A percentile compares a stretch with the other conserved stretches of the same genome.
Conservation (phyloP, 2,888 invertebrate species). For the Zaprionus obscuricornis region DNA sequence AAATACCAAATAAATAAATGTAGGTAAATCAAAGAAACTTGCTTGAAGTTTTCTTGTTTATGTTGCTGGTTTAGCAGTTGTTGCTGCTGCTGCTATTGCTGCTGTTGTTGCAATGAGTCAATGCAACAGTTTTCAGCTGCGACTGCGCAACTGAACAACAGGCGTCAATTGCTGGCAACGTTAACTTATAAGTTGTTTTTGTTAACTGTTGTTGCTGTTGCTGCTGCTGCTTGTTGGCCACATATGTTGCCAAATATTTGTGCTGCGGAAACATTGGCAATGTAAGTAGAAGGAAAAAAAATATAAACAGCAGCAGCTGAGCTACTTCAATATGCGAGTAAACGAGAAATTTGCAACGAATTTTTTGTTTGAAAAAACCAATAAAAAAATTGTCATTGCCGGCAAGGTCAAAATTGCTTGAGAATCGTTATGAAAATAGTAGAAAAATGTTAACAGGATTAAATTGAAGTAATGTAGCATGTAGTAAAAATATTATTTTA, state of each 20-base stretch:
- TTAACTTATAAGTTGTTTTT: constrained; percentile 10
- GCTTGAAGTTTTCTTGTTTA: constrained; percentile 17
- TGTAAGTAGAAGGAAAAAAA: constrained; percentile 11
- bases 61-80: constrained; percentile 29
- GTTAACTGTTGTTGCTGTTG: constrained; percentile 18
- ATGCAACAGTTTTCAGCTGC: constrained; percentile 45
- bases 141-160: constrained; percentile 48
- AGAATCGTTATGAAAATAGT: neutral
- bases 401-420: constrained; percentile 23
- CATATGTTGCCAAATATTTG: constrained; percentile 63
- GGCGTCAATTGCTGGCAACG: constrained; percentile 31
- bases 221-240: constrained; percentile 28
- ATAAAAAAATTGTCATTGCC: constrained; percentile 2
- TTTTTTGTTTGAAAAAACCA: neutral
- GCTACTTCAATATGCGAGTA: constrained; percentile 10
- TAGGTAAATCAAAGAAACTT: constrained; percentile 34
- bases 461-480: no score
- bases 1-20: constrained; percentile 45
- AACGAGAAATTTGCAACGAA: constrained; percentile 6
- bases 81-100: constrained; percentile 14
- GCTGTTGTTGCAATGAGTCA: constrained; percentile 49
- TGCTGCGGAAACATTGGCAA: constrained; percentile 53
- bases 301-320: constrained; percentile 22
- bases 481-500: no score
- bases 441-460: neutral